These are phyloP conservation scores for Anthophora plumipes DNA, from an alignment of 2,888 invertebrate genomes.

Conservation along the genomic window DNA sequence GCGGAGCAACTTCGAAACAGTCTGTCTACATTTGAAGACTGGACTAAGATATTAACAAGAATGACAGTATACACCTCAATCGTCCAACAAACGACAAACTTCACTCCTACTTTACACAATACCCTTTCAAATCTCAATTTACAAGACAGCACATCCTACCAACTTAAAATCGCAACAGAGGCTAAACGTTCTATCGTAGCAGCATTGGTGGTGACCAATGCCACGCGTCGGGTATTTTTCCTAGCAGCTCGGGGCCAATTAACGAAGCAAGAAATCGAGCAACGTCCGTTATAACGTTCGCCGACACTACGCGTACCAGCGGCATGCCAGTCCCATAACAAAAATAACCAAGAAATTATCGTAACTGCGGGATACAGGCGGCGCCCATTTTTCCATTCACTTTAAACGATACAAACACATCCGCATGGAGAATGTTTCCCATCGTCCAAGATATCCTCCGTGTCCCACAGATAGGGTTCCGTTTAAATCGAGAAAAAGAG, in stretches of 20 bases:
- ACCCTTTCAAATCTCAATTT: neutral
- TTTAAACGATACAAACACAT: constrained; percentile 58
- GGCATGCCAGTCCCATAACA: constrained; percentile 30
- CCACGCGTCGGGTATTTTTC: constrained; percentile 4
- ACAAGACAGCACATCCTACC: neutral
- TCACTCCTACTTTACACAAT: neutral
- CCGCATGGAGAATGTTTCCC: constrained; percentile 58
- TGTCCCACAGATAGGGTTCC: constrained; percentile 59
- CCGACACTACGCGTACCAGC: constrained; percentile 9
- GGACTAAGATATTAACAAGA: no score
- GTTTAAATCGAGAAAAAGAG: constrained; percentile 54
- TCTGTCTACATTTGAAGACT: no score
- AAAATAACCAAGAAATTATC: constrained; percentile 59
- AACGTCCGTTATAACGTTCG: constrained; percentile 7
- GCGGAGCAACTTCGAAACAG: no score
- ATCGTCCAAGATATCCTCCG: constrained; percentile 56
- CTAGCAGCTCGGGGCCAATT: constrained; percentile 31
- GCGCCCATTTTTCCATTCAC: constrained; percentile 58
- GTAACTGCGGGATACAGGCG: constrained; percentile 56
- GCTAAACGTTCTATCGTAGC: neutral
- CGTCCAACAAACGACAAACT: neutral
- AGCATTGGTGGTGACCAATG: neutral
- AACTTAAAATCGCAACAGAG: neutral
- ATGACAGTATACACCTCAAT: no score
- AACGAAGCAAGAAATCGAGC: constrained; percentile 51